Evolutionary conservation across 2,797 vertebrate genomes (phyloP).

Genomic region (Todus mexicanus): DNA sequence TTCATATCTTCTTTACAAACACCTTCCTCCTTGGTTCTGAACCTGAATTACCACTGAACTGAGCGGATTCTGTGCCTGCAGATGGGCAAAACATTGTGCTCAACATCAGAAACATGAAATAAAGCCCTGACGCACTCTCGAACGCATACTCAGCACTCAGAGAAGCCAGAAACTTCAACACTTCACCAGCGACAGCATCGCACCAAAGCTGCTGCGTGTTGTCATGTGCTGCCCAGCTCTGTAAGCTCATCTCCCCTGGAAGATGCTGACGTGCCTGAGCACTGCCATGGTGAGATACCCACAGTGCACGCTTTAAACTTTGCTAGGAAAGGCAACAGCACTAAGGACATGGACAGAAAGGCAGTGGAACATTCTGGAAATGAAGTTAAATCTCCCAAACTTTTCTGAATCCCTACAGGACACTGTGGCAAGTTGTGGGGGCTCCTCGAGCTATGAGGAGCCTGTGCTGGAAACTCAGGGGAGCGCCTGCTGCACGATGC

Average conservation of each 20-base stretch:
- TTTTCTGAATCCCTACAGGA: neutral
- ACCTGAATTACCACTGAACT: rapidly evolving
- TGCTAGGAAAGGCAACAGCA: neutral
- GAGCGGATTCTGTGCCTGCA: rapidly evolving
- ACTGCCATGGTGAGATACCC: rapidly evolving
- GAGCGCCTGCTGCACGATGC: rapidly evolving
- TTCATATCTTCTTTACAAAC: neutral
- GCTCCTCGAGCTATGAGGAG: rapidly evolving
- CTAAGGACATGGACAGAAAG: rapidly evolving
- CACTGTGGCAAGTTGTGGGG: rapidly evolving
- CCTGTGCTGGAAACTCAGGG: neutral
- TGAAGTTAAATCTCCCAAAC: neutral
- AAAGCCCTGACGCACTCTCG: rapidly evolving
- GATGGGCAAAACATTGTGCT: neutral
- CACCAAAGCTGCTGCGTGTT: neutral
- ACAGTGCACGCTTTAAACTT: rapidly evolving
- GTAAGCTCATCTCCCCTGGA: rapidly evolving
- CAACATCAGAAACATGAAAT: neutral
- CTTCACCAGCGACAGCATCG: neutral
- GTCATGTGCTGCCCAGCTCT: rapidly evolving
- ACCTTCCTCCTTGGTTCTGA: neutral
- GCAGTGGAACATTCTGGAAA: neutral
- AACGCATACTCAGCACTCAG: rapidly evolving
- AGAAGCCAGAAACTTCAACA: neutral
- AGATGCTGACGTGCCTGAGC: neutral